Conservation (phyloP, 2,888 invertebrate genomes). For the Nowickia ferox region DNA sequence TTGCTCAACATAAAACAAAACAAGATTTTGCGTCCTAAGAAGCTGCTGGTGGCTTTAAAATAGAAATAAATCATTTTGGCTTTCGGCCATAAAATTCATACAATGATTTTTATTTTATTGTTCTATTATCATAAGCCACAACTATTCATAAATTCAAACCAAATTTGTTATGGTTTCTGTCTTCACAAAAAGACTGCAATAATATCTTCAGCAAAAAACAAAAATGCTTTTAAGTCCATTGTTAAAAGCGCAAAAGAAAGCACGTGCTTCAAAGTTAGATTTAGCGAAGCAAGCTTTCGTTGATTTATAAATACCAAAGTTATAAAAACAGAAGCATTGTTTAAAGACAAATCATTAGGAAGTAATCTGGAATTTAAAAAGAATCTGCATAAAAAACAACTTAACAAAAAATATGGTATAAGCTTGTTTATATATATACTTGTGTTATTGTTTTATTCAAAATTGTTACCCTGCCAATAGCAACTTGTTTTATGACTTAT, state of each 20-base stretch:
- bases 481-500: no score
- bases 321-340: constrained; percentile 61
- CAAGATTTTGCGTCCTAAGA: no score
- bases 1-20: background rate
- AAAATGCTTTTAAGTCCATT: constrained; percentile 50
- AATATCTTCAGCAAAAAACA: constrained; percentile 1
- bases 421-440: no score
- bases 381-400: background rate
- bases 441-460: no score
- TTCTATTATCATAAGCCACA: constrained; percentile 42
- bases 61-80: constrained; percentile 41
- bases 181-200: constrained; percentile 11
- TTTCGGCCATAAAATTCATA: constrained; percentile 51
- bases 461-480: no score
- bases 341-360: constrained; percentile 52
- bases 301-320: background rate
- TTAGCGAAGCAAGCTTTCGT: constrained; percentile 56
- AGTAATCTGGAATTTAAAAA: constrained; percentile 31
- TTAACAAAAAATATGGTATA: no score
- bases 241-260: constrained; percentile 55
- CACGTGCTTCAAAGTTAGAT: constrained; percentile 64
- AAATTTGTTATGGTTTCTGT: constrained; percentile 54
- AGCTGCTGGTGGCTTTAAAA: background rate
- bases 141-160: constrained; percentile 53
- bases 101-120: constrained; percentile 46